phyloP scores from a whole-genome alignment of 2,113 vertebrate genomes.

The Istiophorus platypterus region DNA sequence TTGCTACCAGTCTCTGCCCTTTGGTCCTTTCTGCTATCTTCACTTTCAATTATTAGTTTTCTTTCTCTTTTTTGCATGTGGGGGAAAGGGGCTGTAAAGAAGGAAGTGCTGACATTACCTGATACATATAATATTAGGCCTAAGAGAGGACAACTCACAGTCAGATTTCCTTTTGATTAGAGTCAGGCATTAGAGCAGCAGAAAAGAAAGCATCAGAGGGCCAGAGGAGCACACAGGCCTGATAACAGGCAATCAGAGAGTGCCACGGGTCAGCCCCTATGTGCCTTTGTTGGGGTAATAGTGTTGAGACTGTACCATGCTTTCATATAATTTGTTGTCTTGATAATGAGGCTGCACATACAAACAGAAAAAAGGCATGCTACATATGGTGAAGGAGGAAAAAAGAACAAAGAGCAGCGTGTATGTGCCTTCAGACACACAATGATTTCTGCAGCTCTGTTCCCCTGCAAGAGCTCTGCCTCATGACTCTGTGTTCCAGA shows the following conservation, averaged over 20 bases:
- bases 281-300: conserved; percentile 9
- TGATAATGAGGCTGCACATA: conserved; percentile 21
- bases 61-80: background rate
- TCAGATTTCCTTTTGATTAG: conserved; percentile 62
- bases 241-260: conserved; percentile 44
- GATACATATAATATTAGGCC: conserved; percentile 55
- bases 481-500: background rate
- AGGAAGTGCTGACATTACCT: conserved; percentile 25
- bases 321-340: conserved; percentile 18
- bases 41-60: conserved; percentile 60
- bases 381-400: background rate
- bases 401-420: conserved; percentile 1
- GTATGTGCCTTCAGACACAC: background rate
- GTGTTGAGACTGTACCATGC: background rate
- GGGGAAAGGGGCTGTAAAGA: background rate
- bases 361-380: conserved; percentile 2
- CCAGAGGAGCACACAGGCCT: conserved; percentile 1
- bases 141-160: conserved; percentile 50
- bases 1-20: conserved; percentile 29
- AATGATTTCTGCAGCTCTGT: background rate
- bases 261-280: conserved; percentile 19
- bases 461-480: background rate
- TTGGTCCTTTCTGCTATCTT: conserved; percentile 31
- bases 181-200: background rate
- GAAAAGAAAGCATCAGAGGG: conserved; percentile 19